Conservation (phyloP, 2,797 vertebrate species). For the Scolopax bukidnonensis region DNA sequence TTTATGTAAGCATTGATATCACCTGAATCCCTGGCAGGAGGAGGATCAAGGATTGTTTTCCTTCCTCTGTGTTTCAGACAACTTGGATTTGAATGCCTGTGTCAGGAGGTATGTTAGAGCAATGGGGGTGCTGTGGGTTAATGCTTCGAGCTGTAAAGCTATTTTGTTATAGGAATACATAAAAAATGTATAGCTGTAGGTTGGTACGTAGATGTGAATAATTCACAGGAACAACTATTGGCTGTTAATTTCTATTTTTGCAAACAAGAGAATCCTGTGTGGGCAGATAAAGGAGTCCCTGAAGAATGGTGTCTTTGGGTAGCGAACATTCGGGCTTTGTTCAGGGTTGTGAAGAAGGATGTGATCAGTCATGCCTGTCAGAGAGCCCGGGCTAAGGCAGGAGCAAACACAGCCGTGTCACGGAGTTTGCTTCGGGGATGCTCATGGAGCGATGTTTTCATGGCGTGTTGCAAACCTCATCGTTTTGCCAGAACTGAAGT, state of each 20-base stretch:
- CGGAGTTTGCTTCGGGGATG: neutral
- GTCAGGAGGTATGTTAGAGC: neutral
- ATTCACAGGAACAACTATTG: neutral
- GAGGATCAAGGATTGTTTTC: conserved; percentile 5
- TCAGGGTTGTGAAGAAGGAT: conserved; percentile 18
- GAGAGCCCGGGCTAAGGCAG: neutral
- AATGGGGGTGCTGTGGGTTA: neutral
- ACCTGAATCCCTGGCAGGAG: neutral
- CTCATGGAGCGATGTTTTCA: neutral
- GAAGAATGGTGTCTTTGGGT: conserved; percentile 59
- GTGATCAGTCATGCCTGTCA: conserved; percentile 55
- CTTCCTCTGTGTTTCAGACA: conserved; percentile 3
- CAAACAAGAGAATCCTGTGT: conserved; percentile 45
- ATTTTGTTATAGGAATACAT: neutral
- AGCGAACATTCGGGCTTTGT: conserved; percentile 73
- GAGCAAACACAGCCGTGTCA: neutral
- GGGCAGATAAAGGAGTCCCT: conserved; percentile 41
- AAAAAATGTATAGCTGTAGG: neutral
- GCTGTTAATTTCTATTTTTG: conserved; percentile 44
- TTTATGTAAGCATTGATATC: neutral
- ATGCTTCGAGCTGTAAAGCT: neutral
- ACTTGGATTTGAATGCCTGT: neutral
- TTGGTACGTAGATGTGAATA: conserved; percentile 1
- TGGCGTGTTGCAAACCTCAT: neutral
- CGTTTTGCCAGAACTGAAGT: neutral